Conservation (phyloP, 2,888 invertebrate species). For the Drosophila colorata region DNA sequence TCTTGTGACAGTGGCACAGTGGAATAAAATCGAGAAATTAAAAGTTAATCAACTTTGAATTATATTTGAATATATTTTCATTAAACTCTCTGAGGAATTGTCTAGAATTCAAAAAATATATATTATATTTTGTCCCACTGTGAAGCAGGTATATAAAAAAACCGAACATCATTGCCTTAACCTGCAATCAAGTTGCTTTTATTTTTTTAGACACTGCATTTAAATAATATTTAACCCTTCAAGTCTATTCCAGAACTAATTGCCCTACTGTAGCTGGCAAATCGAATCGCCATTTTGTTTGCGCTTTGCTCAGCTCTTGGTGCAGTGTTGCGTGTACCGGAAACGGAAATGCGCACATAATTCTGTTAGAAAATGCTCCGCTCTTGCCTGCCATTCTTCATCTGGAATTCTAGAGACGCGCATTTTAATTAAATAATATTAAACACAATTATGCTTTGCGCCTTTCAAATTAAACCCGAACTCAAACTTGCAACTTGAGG, state of each 20-base stretch:
- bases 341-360: conserved; percentile 76
- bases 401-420: conserved; percentile 10
- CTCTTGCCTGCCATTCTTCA: neutral
- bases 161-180: no score
- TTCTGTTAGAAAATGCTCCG: conserved; percentile 52
- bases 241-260: no score
- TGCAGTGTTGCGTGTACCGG: conserved; percentile 58
- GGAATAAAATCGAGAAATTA: neutral
- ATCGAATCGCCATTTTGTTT: conserved; percentile 57
- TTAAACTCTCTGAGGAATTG: neutral
- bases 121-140: neutral
- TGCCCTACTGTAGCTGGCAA: conserved; percentile 39
- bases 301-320: conserved; percentile 13
- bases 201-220: no score
- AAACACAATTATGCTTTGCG: conserved; percentile 55
- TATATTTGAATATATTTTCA: neutral
- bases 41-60: neutral
- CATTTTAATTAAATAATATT: conserved; percentile 68
- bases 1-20: conserved; percentile 25
- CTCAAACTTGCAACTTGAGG: conserved; percentile 1
- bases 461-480: conserved; percentile 16
- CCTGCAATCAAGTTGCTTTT: no score
- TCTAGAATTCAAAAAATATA: neutral
- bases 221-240: no score
- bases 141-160: no score